Evolutionary conservation across 1,140 invertebrate genomes (phyloP).

Genomic region (Sitophilus oryzae): DNA sequence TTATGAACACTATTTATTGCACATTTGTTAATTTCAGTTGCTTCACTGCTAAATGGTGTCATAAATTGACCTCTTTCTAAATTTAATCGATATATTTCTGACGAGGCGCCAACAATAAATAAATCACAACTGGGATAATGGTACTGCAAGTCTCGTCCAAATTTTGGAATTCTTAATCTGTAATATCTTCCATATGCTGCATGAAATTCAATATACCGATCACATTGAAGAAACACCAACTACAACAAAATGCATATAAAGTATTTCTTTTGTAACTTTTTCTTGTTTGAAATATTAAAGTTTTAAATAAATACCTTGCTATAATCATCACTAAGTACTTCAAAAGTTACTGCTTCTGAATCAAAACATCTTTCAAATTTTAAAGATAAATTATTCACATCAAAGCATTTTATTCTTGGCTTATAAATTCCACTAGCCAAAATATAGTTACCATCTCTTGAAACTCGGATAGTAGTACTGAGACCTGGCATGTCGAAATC

Average conservation of each 20-base stretch:
- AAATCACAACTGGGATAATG: constrained; percentile 87
- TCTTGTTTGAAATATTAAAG: not conserved
- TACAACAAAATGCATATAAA: constrained; percentile 44
- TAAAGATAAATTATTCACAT: constrained; percentile 91
- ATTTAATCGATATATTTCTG: constrained; percentile 92
- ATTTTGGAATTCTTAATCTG: constrained; percentile 86
- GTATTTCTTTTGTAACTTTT: not conserved
- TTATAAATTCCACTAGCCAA: constrained; percentile 95
- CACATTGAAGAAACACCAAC: constrained; percentile 75
- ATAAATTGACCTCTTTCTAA: constrained; percentile 92
- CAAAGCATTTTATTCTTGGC: constrained; percentile 91
- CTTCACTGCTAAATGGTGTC: constrained; percentile 70
- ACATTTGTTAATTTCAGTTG: constrained; percentile 77
- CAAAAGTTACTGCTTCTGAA: constrained; percentile 86
- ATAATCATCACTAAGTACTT: constrained; percentile 85
- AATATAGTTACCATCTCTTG: constrained; percentile 90
- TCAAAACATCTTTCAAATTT: constrained; percentile 99
- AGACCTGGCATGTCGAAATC: constrained; percentile 99
- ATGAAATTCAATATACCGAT: constrained; percentile 94
- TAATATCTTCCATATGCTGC: constrained; percentile 87
- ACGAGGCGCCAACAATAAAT: constrained; percentile 81
- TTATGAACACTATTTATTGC: constrained; percentile 85
- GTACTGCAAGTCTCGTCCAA: constrained; percentile 91
- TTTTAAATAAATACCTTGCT: constrained; percentile 59
- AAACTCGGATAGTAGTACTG: constrained; percentile 76